phyloP scores from a whole-genome alignment of 2,113 vertebrate species.

The Parus major region DNA sequence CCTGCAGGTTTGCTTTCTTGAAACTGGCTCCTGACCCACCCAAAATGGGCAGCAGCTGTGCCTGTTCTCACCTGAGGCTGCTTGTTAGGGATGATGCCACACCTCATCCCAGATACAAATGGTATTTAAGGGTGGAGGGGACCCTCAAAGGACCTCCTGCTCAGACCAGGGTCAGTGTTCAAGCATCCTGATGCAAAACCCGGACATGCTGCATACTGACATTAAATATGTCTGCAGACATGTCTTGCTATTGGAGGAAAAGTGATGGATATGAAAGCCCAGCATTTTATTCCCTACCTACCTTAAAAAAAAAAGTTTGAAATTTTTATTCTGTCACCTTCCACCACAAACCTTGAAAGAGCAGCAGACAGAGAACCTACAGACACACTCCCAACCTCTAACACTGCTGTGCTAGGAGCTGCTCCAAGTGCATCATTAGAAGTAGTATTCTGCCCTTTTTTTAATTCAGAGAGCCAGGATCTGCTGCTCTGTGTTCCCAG shows the following conservation, averaged over 20 bases:
- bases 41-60: background rate
- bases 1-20: background rate
- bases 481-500: background rate
- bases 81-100: background rate
- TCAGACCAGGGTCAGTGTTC: background rate
- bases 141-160: background rate
- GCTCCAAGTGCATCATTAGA: background rate
- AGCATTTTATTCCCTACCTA: slow-evolving; percentile 1
- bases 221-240: slow-evolving; percentile 21
- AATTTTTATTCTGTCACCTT: slow-evolving; percentile 28
- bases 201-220: background rate
- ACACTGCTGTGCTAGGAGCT: background rate
- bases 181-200: background rate
- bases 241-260: background rate
- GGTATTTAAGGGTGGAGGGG: background rate
- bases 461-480: background rate
- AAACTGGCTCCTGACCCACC: background rate
- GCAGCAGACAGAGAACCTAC: slow-evolving; percentile 34
- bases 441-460: background rate
- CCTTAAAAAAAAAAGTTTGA: background rate
- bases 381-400: background rate
- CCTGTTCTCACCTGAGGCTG: background rate
- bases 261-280: slow-evolving; percentile 18
- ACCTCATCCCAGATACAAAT: background rate
- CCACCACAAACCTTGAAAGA: slow-evolving; percentile 7